Evolutionary conservation across 2,797 vertebrate species (phyloP).

Genomic region (Paedocypris micromegethes): DNA sequence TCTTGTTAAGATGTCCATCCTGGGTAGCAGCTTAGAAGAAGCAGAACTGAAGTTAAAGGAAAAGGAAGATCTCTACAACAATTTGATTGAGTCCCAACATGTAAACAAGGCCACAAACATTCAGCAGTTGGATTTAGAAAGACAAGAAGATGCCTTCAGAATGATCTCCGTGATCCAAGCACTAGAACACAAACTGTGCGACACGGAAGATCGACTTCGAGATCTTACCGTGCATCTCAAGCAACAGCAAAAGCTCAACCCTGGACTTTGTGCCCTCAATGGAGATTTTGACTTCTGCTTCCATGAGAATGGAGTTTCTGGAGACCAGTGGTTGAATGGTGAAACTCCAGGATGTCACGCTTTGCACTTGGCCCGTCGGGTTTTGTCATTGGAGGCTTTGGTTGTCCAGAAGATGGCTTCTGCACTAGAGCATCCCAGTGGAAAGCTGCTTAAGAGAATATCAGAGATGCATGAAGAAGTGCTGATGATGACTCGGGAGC

Average conservation of each 20-base stretch:
- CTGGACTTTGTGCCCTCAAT: neutral
- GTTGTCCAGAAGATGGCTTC: constrained; percentile 77
- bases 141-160: constrained; percentile 68
- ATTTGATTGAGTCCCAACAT: constrained; percentile 55
- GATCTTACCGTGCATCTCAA: constrained; percentile 80
- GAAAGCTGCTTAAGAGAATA: constrained; percentile 55
- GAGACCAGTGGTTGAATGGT: neutral
- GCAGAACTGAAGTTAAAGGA: constrained; percentile 72
- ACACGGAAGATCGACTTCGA: constrained; percentile 85
- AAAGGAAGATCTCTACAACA: constrained; percentile 48
- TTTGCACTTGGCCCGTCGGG: constrained; percentile 37
- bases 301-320: constrained; percentile 17
- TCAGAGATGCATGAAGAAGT: constrained; percentile 32
- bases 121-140: constrained; percentile 50
- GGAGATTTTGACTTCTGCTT: neutral
- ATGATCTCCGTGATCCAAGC: constrained; percentile 83
- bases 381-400: constrained; percentile 71
- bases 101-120: constrained; percentile 45
- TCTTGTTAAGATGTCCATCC: constrained; percentile 79
- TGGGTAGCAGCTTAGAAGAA: constrained; percentile 81
- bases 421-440: constrained; percentile 68
- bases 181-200: constrained; percentile 83
- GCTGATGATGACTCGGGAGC: constrained; percentile 13
- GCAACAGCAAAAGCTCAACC: constrained; percentile 68
- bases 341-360: constrained; percentile 6